Base-by-base conservation (phyloP, 2,113 vertebrate genomes). In the Lethenteron camtschaticum region DNA sequence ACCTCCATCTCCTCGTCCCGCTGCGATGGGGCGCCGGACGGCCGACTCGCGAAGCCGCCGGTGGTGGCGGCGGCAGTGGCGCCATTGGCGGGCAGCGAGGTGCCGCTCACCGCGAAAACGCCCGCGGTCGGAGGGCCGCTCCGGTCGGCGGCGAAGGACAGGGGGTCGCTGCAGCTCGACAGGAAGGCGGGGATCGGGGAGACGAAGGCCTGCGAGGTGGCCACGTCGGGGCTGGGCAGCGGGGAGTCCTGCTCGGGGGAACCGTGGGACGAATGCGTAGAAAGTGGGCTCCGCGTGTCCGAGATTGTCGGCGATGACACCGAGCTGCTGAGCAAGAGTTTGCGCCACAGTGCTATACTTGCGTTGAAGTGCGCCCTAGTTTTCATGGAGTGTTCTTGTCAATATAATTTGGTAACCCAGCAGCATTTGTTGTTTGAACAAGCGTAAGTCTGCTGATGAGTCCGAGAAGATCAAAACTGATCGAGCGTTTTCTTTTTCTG, bases 211-310 rank as follows among this genome's bases (percentile, higher is more conserved):
- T 24, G 24, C 24, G 24, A 24, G 24, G 24, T 24, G 24, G 60
- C 14, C 14, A 69, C n/a, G 69, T 79, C 72, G 16, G 74, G 13
- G 79, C 81, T 74, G 76, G 79, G 57, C 73, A 76, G 9, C n/a
- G 74, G 75, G 70, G 78, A 81, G 75, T 85, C 78, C 76, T 80
- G 78, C 68, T 77, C 77, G 12, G 81, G 78, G 0, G 79, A 83
- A 16, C 81, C 82, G 12, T 85, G 87, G 58, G n/a, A 88, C 76
- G 87, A 88, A 63, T 85, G 84, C 0, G 86, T 86, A 72, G 86
- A 85, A 0, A 84, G 76, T 0, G 85, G 86, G 8, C 83, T 79
- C 0, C 83, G 75, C 76, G 78, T 72, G 4, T 80, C 79, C 0
- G 81, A 81, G 66, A 81, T 78, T 68, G 84, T 81, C 0, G 84